Conservation (phyloP, 2,797 vertebrate genomes). For the Pyrocephalus nanus region DNA sequence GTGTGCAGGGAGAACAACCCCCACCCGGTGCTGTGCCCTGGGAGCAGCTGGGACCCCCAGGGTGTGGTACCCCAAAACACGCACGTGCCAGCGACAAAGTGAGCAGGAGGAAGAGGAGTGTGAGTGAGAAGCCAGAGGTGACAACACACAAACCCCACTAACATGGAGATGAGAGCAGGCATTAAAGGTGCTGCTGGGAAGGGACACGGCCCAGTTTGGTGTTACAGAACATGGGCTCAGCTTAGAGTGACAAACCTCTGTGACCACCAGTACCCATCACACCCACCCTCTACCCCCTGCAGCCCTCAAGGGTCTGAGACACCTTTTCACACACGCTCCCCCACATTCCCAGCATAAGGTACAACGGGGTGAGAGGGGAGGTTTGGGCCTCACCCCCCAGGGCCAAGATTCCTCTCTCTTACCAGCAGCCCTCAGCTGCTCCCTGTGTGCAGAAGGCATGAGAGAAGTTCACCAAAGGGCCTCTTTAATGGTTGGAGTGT, state of each 20-base stretch:
- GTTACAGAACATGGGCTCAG: neutral
- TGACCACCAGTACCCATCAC: neutral
- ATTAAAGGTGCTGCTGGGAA: neutral
- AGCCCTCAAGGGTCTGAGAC: neutral
- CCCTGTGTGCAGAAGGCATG: neutral
- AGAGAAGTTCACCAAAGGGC: neutral
- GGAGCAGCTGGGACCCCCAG: neutral
- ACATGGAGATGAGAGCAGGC: neutral
- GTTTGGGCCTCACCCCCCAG: neutral
- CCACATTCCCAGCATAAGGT: too few species aligned
- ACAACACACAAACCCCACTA: neutral
- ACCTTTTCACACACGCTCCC: neutral
- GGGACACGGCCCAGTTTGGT: neutral
- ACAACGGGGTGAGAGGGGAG: rapidly evolving
- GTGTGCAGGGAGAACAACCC: neutral
- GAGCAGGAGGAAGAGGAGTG: neutral
- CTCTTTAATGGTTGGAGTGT: conserved; percentile 36
- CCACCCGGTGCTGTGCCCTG: neutral
- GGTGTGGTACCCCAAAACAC: neutral
- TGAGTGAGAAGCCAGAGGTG: neutral
- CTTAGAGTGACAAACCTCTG: neutral
- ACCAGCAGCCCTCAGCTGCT: neutral
- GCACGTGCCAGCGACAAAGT: neutral
- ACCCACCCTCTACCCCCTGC: neutral
- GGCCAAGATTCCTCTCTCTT: neutral